These are phyloP conservation scores for Amyelois transitella DNA, from an alignment of 1,140 invertebrate genomes.

Conservation along the genomic window DNA sequence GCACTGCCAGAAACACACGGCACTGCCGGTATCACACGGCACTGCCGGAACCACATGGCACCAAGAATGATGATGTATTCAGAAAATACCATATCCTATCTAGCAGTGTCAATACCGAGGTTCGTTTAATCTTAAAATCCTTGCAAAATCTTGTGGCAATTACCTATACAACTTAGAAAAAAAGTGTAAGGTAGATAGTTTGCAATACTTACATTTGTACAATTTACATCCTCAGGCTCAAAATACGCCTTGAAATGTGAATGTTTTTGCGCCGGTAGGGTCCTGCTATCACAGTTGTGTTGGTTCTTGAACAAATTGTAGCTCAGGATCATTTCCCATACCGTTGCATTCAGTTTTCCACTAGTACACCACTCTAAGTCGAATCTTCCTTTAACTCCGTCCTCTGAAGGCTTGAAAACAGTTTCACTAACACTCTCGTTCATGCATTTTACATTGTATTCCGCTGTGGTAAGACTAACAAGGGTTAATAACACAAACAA, in stretches of 20 bases:
- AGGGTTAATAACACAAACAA: background rate
- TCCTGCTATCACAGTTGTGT: slow-evolving; percentile 10
- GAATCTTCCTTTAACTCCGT: slow-evolving; percentile 32
- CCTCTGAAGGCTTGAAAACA: slow-evolving; percentile 10
- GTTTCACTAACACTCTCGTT: background rate
- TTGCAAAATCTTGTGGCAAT: too few species aligned
- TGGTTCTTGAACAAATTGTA: slow-evolving; percentile 10
- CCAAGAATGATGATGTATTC: too few species aligned
- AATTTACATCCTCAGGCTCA: slow-evolving; percentile 16
- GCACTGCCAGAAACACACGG: too few species aligned
- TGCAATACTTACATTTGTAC: slow-evolving; percentile 32
- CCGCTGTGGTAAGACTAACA: background rate
- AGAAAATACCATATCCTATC: too few species aligned
- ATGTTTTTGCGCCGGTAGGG: slow-evolving; percentile 10
- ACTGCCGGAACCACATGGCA: too few species aligned
- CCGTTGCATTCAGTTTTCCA: slow-evolving; percentile 15
- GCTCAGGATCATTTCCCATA: slow-evolving; percentile 73
- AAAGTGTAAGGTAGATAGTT: too few species aligned
- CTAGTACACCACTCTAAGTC: slow-evolving; percentile 33
- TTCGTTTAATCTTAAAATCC: too few species aligned
- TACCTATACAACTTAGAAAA: too few species aligned
- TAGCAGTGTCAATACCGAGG: too few species aligned
- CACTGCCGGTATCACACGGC: too few species aligned
- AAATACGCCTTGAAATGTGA: slow-evolving; percentile 5
- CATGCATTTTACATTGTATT: background rate